phyloP scores from a whole-genome alignment of 2,888 invertebrate species.

The Protophormia terraenovae region DNA sequence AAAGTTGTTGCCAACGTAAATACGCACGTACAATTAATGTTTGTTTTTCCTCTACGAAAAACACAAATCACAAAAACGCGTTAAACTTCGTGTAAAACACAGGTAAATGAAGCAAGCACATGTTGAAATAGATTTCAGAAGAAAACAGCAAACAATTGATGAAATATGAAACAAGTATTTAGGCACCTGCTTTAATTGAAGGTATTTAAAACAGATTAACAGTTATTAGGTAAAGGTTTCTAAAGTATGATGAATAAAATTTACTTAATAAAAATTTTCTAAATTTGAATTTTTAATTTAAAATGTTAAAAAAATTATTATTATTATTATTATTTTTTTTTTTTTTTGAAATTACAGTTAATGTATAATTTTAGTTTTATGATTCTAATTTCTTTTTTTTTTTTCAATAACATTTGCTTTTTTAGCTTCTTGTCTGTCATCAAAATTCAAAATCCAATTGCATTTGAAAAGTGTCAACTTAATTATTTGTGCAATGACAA shows the following conservation, averaged over 20 bases:
- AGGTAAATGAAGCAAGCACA: background rate
- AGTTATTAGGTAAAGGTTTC: background rate
- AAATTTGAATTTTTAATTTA: no score
- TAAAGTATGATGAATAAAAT: background rate
- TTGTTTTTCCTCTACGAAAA: background rate
- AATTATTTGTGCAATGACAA: background rate
- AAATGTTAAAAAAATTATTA: no score
- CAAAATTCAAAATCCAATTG: background rate
- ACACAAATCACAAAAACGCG: background rate
- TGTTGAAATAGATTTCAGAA: background rate
- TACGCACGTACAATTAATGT: background rate
- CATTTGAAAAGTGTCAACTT: constrained; percentile 2
- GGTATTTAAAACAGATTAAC: background rate
- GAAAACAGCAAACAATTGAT: background rate
- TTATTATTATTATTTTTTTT: no score
- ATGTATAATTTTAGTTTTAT: no score
- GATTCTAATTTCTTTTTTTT: background rate
- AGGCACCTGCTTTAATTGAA: background rate
- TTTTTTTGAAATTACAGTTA: no score
- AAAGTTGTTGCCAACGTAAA: background rate
- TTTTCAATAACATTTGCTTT: background rate
- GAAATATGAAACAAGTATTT: background rate
- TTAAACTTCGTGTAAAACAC: background rate
- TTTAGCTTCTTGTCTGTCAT: background rate
- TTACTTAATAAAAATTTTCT: no score